phyloP scores from a whole-genome alignment of 2,888 invertebrate genomes.

The Stenotaenia linearis region DNA sequence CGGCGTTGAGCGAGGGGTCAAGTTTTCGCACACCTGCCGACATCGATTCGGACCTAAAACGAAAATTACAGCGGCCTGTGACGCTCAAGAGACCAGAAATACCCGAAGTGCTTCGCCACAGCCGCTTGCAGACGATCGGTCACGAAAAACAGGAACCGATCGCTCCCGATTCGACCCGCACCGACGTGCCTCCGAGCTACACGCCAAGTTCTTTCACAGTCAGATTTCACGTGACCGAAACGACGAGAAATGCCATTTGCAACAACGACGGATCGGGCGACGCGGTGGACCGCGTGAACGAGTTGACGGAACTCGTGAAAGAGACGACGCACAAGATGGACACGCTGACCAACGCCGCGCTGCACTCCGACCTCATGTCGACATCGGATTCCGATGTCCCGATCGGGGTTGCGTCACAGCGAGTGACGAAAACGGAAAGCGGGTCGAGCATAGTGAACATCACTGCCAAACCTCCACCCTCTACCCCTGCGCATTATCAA shows the following conservation, averaged over 20 bases:
- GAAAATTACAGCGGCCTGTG: slow-evolving; percentile 58
- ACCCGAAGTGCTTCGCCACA: slow-evolving; percentile 34
- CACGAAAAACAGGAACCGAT: background rate
- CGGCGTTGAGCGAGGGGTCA: background rate
- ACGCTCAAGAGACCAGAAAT: slow-evolving; percentile 34
- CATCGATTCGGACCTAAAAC: slow-evolving; percentile 61
- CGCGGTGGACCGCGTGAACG: background rate
- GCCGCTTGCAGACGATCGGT: background rate
- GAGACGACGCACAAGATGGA: slow-evolving; percentile 34
- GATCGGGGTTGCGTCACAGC: background rate
- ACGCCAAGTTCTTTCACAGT: background rate
- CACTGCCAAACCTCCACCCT: background rate
- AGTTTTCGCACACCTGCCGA: slow-evolving; percentile 45
- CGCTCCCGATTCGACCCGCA: background rate
- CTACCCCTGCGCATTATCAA: background rate
- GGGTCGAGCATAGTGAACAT: background rate
- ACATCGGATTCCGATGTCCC: background rate
- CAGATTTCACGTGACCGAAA: background rate
- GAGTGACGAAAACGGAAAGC: background rate
- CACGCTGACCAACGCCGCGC: slow-evolving; percentile 33
- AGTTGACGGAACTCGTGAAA: slow-evolving; percentile 30
- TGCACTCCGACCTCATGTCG: background rate
- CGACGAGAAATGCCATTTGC: background rate
- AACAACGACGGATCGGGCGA: background rate
- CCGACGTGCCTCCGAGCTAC: too few species aligned